Conservation (phyloP, 2,888 invertebrate species). For the Sphecodes monilicornis region DNA sequence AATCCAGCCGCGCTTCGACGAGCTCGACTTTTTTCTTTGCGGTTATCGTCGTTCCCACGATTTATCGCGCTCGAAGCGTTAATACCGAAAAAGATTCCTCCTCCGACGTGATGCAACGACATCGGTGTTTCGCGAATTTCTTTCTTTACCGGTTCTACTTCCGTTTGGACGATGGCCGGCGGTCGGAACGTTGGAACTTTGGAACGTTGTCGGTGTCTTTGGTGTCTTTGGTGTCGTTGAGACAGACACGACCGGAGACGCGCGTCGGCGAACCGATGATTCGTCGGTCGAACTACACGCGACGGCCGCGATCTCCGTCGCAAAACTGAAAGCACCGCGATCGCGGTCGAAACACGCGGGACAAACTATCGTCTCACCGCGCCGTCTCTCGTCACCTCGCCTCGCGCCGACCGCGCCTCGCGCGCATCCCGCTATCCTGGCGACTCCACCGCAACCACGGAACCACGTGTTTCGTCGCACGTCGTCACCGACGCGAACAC, state of each 20-base stretch:
- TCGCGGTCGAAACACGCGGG: conserved; percentile 15
- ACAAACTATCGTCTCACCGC: conserved; percentile 26
- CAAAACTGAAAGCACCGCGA: conserved; percentile 47
- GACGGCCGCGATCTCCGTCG: conserved; percentile 46
- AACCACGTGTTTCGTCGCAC: not conserved
- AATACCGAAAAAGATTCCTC: not conserved
- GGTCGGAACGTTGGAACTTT: not conserved
- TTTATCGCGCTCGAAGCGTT: conserved; percentile 14
- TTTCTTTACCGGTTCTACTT: too few relatives aligned
- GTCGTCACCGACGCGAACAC: not conserved
- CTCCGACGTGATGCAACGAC: not conserved
- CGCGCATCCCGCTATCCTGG: not conserved
- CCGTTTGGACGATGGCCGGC: not conserved
- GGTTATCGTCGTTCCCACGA: conserved; percentile 55
- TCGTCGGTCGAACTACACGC: conserved; percentile 5
- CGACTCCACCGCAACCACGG: not conserved
- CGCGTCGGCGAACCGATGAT: conserved; percentile 2
- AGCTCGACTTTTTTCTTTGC: conserved; percentile 36
- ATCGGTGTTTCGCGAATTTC: not conserved
- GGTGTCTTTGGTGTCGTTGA: conserved; percentile 32
- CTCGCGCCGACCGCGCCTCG: not conserved
- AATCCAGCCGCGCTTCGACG: conserved; percentile 34
- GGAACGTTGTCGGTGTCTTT: conserved; percentile 52
- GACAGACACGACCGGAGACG: conserved; percentile 24
- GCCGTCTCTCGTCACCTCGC: not conserved